Evolutionary conservation across 92 coral and sea anemone genomes (phyloP).

Genomic region (Micromussa lordhowensis): DNA sequence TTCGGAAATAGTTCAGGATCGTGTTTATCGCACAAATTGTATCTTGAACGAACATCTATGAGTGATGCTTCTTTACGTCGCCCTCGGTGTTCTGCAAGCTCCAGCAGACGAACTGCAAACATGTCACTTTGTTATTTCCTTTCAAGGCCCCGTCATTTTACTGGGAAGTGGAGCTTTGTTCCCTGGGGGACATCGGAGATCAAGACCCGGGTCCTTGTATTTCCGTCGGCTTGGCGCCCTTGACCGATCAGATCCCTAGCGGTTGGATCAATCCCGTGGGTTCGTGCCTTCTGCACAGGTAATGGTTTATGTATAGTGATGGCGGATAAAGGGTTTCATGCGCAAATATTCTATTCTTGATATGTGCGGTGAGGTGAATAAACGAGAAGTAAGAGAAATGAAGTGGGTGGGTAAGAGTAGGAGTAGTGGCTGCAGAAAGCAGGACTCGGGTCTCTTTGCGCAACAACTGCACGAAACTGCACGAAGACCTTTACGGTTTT

Average conservation of each 20-base stretch:
- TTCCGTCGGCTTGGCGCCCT: constrained; percentile 92
- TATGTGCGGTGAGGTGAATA: background rate
- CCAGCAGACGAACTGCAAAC: background rate
- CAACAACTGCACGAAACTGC: background rate
- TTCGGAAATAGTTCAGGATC: background rate
- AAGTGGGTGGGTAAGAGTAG: too few relatives aligned
- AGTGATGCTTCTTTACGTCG: background rate
- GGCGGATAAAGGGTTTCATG: too few relatives aligned
- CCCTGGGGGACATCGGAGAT: constrained; percentile 71
- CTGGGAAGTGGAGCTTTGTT: constrained; percentile 94
- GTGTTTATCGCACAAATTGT: background rate
- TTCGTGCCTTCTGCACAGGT: constrained; percentile 95
- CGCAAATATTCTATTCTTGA: background rate
- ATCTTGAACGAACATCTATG: background rate
- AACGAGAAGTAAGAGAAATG: background rate
- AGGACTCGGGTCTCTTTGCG: background rate
- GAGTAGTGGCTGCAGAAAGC: background rate
- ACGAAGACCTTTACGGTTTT: too few relatives aligned
- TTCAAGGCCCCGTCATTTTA: constrained; percentile 90
- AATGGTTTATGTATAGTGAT: background rate
- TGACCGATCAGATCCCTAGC: constrained; percentile 57
- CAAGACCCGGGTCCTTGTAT: constrained; percentile 77
- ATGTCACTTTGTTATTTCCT: background rate
- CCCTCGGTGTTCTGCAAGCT: background rate
- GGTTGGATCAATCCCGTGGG: constrained; percentile 89